These are phyloP conservation scores for Amniataba percoides DNA, from an alignment of 2,797 vertebrate species.

Conservation along the genomic window DNA sequence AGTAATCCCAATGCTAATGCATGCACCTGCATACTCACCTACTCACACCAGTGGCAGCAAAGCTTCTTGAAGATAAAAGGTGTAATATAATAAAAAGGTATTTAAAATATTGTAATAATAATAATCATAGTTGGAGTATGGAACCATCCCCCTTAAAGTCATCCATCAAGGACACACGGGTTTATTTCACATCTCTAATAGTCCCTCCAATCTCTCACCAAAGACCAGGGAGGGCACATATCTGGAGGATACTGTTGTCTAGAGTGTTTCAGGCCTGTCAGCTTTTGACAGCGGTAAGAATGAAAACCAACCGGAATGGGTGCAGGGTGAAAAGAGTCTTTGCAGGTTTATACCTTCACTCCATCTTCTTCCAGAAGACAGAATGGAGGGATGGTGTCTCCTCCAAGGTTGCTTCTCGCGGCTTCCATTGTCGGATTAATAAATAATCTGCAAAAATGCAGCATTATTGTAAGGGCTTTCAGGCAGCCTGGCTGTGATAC, in stretches of 20 bases:
- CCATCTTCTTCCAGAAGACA: constrained; percentile 63
- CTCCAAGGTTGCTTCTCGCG: constrained; percentile 78
- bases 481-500: constrained; percentile 67
- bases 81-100: background rate
- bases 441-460: constrained; percentile 86
- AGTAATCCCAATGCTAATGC: constrained; percentile 38
- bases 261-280: constrained; percentile 76
- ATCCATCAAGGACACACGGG: constrained; percentile 65
- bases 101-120: too few relatives aligned
- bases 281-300: constrained; percentile 77
- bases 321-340: constrained; percentile 76
- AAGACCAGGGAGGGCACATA: constrained; percentile 69
- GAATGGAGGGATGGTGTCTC: constrained; percentile 48
- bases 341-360: constrained; percentile 67
- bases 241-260: constrained; percentile 70
- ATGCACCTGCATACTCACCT: constrained; percentile 6
- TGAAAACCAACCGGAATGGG: constrained; percentile 71
- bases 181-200: constrained; percentile 75
- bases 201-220: constrained; percentile 63
- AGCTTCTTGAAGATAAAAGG: constrained; percentile 23
- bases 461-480: constrained; percentile 85
- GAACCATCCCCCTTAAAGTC: constrained; percentile 48
- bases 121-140: constrained; percentile 42
- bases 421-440: constrained; percentile 83
- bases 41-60: constrained; percentile 17